Conservation (phyloP, 1,140 invertebrate species). For the Pomacea maculata region DNA sequence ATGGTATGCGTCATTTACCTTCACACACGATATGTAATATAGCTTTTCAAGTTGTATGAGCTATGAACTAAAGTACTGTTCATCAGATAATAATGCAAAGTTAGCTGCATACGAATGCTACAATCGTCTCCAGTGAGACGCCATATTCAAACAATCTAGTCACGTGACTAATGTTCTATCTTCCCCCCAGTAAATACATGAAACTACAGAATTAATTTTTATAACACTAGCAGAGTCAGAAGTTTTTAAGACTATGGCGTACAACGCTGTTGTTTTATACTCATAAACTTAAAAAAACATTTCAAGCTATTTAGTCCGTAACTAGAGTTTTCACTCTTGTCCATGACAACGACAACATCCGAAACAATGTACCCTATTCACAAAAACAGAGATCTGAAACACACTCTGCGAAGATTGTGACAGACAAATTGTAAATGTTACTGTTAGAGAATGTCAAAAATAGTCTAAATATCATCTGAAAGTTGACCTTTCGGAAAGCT, state of each 20-base stretch:
- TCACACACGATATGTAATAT: no score
- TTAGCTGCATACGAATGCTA: no score
- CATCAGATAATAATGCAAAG: no score
- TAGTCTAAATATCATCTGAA: neutral
- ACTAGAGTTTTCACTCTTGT: neutral
- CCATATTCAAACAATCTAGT: constrained; percentile 9
- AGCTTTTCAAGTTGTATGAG: neutral
- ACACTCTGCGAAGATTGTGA: neutral
- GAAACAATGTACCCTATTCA: constrained; percentile 23
- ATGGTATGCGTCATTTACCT: no score
- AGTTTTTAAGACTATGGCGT: no score
- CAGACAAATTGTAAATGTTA: neutral
- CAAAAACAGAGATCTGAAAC: no score
- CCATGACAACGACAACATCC: constrained; percentile 35
- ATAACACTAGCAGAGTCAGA: no score
- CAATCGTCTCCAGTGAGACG: neutral
- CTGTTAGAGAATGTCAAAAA: neutral
- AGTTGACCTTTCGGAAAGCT: neutral
- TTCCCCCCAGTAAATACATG: no score
- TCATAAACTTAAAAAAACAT: neutral
- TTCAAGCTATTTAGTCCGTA: neutral
- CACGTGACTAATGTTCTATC: neutral
- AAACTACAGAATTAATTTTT: no score
- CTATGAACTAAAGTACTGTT: neutral
- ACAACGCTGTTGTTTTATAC: neutral